phyloP scores from a whole-genome alignment of 2,888 invertebrate genomes.

The Coremacera marginata region DNA sequence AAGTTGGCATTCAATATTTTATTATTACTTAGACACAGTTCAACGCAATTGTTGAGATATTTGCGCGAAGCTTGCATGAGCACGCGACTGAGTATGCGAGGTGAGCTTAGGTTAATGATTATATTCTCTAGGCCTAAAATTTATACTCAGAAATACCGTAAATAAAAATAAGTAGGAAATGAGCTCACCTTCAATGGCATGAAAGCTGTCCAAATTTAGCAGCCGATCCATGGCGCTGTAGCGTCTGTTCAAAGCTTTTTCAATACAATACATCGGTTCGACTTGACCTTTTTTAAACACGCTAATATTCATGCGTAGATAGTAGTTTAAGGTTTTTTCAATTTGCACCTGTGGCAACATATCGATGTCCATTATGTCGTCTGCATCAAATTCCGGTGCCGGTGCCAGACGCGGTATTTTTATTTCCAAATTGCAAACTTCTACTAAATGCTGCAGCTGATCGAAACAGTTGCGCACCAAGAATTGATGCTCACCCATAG shows the following conservation, averaged over 20 bases:
- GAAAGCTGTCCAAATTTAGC: conserved; percentile 60
- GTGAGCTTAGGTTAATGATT: conserved; percentile 56
- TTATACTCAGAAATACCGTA: neutral
- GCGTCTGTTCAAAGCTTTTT: conserved; percentile 56
- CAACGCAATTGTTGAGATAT: conserved; percentile 58
- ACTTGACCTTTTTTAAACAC: conserved; percentile 57
- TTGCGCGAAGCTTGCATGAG: conserved; percentile 58
- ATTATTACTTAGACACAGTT: conserved; percentile 58
- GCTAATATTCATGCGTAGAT: conserved; percentile 61
- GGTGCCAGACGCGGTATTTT: conserved; percentile 52
- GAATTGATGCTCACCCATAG: conserved; percentile 59
- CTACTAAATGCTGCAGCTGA: conserved; percentile 58
- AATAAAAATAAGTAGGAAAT: neutral
- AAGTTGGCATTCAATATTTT: conserved; percentile 56
- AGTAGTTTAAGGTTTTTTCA: conserved; percentile 50
- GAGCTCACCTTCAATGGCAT: conserved; percentile 51
- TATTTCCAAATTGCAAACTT: conserved; percentile 55
- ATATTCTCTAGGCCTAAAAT: conserved; percentile 56
- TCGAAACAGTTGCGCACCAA: conserved; percentile 61
- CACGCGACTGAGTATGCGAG: conserved; percentile 56
- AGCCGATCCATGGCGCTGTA: conserved; percentile 59
- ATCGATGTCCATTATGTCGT: conserved; percentile 22
- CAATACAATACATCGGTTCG: conserved; percentile 57
- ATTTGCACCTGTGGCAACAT: conserved; percentile 42
- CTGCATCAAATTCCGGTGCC: conserved; percentile 30